Base-by-base conservation (phyloP, 1,140 invertebrate genomes). In the Drosophila rufa region DNA sequence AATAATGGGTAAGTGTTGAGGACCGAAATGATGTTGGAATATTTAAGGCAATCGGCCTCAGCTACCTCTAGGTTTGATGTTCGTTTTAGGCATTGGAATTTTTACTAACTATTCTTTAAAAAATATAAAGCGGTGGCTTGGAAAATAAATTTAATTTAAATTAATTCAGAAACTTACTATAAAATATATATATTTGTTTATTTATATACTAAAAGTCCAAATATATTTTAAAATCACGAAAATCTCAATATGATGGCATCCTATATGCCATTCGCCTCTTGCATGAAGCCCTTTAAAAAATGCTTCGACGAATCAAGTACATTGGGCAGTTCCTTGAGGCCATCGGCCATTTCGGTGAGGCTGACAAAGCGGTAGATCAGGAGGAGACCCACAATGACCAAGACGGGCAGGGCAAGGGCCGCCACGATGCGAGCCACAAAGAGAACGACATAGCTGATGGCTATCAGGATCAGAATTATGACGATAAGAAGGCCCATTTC, bases 401-500 rank as follows among this genome's bases (percentile, higher is more conserved):
- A 8, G 11, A 15, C n/a, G 11, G 75, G 75, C 19, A 78, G 4
- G 17, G 60, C 14, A 9, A 78, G n/a, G 2, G 73, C n/a, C n/a
- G 51, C 43, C 17, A 60, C 38, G 36, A 76, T 11, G 4, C 75
- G 73, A 9, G 75, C 50, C 30, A 76, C 12, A 22, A 27, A 11
- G 30, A 56, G 14, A 9, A 78, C 22, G 17, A 9, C 9, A 43
- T 69, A 69, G 45, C 43, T 46, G 25, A 76, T 25, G 1, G 69
- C 3, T 47, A 78, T 45, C 9, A 68, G 12, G 19, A 12, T 27
- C 11, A 78, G 3, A 11, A 56, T 15, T 12, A 60, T 19, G 40
- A 45, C 55, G n/a, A 78, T 9, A 17, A 76, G 12, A 4, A 57
- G 62, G 17, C 60, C 64, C 17, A 68, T 40, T 57, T 78, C 75